Evolutionary conservation across 1,140 invertebrate species (phyloP).

Genomic region (Drosophila ironensis): DNA sequence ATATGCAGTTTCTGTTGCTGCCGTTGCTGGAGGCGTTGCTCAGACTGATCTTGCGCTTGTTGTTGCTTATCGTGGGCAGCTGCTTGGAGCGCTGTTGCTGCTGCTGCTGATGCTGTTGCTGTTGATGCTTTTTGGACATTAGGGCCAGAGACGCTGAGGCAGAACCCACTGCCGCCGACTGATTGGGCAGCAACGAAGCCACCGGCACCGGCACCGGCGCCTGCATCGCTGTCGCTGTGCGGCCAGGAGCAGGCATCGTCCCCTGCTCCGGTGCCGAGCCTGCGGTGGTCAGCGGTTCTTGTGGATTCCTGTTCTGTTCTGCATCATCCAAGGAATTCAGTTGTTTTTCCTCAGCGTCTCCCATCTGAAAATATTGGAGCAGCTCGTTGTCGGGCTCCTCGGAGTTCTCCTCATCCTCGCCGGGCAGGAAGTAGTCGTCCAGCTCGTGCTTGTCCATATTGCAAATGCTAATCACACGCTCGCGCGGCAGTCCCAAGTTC

Average conservation of each 20-base stretch:
- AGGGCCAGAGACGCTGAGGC: conserved; percentile 81
- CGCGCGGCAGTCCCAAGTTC: conserved; percentile 82
- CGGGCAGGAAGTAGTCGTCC: conserved; percentile 87
- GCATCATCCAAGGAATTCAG: conserved; percentile 81
- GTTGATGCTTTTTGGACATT: conserved; percentile 81
- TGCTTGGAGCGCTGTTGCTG: conserved; percentile 37
- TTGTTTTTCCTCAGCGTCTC: conserved; percentile 82
- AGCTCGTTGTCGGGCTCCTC: conserved; percentile 91
- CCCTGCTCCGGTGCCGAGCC: conserved; percentile 21
- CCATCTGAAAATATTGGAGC: conserved; percentile 89
- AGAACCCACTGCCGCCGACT: conserved; percentile 73
- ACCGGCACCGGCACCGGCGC: conserved; percentile 28
- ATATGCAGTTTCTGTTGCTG: conserved; percentile 89
- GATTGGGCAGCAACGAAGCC: conserved; percentile 21
- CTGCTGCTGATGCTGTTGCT: conserved; percentile 48
- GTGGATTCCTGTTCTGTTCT: conserved; percentile 78
- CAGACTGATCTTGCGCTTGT: conserved; percentile 83
- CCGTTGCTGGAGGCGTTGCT: conserved; percentile 83
- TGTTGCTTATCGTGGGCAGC: conserved; percentile 53
- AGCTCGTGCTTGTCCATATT: conserved; percentile 90
- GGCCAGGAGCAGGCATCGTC: conserved; percentile 40
- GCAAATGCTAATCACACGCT: conserved; percentile 87
- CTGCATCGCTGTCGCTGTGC: conserved; percentile 32
- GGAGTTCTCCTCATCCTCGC: conserved; percentile 86
- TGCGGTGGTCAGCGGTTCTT: conserved; percentile 39